Evolutionary conservation across 2,888 invertebrate genomes (phyloP).

Genomic region (Physocephala rufipes): DNA sequence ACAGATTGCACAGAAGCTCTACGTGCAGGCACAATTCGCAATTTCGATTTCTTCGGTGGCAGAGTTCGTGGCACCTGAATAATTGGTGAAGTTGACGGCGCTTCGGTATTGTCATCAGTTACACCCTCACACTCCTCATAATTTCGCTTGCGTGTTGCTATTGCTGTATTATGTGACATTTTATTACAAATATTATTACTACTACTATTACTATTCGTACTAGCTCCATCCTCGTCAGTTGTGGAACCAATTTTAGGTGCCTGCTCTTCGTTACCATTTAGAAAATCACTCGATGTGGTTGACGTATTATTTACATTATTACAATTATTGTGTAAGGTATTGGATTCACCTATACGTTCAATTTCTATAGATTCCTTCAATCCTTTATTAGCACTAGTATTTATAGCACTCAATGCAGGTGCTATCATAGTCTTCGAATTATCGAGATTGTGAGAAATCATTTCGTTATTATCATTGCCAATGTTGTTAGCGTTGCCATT

Average conservation of each 20-base stretch:
- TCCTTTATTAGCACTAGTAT: conserved; percentile 27
- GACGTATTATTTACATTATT: conserved; percentile 32
- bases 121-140: conserved; percentile 52
- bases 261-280: conserved; percentile 43
- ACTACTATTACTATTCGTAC: conserved; percentile 46
- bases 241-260: not conserved
- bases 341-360: conserved; percentile 57
- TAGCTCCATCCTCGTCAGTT: conserved; percentile 41
- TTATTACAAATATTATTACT: conserved; percentile 44
- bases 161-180: conserved; percentile 46
- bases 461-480: conserved; percentile 34
- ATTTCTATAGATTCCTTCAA: conserved; percentile 37
- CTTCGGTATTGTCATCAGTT: conserved; percentile 35
- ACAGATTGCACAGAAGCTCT: conserved; percentile 49
- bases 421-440: conserved; percentile 26
- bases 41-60: conserved; percentile 60
- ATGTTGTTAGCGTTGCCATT: conserved; percentile 27
- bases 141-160: conserved; percentile 58
- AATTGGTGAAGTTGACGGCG: conserved; percentile 40
- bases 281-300: conserved; percentile 44
- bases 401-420: conserved; percentile 29
- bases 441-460: conserved; percentile 42
- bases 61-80: conserved; percentile 55
- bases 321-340: conserved; percentile 49
- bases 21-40: conserved; percentile 50